Conservation (phyloP, 1,140 invertebrate genomes). For the Cotesia glomerata region DNA sequence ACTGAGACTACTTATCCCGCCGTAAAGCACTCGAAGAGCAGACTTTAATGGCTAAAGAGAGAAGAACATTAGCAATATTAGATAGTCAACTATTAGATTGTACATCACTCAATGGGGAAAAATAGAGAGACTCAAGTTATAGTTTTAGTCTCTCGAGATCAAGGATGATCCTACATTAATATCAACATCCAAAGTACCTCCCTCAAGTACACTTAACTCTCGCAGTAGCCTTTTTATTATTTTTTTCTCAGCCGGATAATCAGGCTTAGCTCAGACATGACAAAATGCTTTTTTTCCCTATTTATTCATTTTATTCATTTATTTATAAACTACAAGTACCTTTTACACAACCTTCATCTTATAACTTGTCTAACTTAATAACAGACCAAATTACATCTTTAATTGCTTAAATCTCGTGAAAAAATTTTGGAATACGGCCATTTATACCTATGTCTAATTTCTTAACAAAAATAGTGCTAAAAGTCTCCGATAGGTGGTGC, state of each 20-base stretch:
- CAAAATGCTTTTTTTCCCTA: conserved; percentile 5
- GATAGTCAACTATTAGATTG: not conserved
- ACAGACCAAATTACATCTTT: too few relatives aligned
- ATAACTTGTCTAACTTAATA: too few relatives aligned
- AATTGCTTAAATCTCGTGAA: too few relatives aligned
- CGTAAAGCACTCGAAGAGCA: conserved; percentile 5
- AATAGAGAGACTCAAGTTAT: not conserved
- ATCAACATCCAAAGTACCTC: conserved; percentile 8
- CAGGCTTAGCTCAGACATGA: conserved; percentile 17
- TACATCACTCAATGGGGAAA: conserved; percentile 1
- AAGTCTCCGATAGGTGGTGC: too few relatives aligned
- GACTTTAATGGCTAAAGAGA: not conserved
- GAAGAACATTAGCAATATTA: not conserved
- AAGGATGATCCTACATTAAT: conserved; percentile 21
- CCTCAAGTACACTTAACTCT: not conserved
- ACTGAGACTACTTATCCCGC: not conserved
- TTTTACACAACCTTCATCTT: too few relatives aligned
- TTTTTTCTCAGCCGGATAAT: conserved; percentile 23
- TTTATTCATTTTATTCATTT: too few relatives aligned
- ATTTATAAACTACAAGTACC: not conserved
- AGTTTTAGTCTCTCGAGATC: not conserved
- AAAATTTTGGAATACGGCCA: too few relatives aligned
- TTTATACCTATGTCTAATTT: not conserved
- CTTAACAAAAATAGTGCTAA: not conserved
- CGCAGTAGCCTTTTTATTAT: not conserved